Evolutionary conservation across 2,888 invertebrate genomes (phyloP), one percentile per base, ranked within the genome.

Genomic region (Scaptomyza cyrtandrae): DNA sequence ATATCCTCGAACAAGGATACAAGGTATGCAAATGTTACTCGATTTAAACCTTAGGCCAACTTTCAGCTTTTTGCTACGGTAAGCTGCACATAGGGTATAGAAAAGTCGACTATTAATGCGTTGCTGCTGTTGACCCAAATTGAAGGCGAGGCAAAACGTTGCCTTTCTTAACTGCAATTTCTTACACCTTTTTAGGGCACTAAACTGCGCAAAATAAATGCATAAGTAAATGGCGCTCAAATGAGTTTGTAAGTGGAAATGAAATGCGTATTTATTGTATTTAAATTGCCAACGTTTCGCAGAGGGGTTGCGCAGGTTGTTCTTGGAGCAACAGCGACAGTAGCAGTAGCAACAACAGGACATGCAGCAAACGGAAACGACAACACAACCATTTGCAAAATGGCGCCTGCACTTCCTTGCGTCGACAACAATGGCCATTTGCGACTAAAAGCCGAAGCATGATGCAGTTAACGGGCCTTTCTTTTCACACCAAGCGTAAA

Each of bases 221-320:
- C 77, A 79, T 69, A 86, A 81, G 81, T 81, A 81, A 81, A 84
- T 72, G 84, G 79, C 65, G 84, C 84, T 70, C 69, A 79, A 83
- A 83, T 81, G 86, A 80, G 80, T 84, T 83, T 83, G 81, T 81
- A 86, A 83, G 86, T 83, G 83, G 79, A 84, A 86, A 83, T 74
- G 84, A 83, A 86, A 83, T 83, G 83, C 83, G 86, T 81, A 83
- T 83, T 83, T 83, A 83, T 86, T 86, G 84, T 86, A 86, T 83
- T 83, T 86, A 84, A 84, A 83, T 86, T 81, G 79, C 69, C 72
- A 61, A 53, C 58, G 62, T 50, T 68, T 71, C 69, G 45, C 65
- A 35, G 14, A 54, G 33, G 49, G 64, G 9, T 4, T 16, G 41
- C 45, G 43, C 56, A 37, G 64, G 52, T 62, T 66, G 67, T 74